phyloP scores from a whole-genome alignment of 2,888 invertebrate species.

The Baccha elongata region DNA sequence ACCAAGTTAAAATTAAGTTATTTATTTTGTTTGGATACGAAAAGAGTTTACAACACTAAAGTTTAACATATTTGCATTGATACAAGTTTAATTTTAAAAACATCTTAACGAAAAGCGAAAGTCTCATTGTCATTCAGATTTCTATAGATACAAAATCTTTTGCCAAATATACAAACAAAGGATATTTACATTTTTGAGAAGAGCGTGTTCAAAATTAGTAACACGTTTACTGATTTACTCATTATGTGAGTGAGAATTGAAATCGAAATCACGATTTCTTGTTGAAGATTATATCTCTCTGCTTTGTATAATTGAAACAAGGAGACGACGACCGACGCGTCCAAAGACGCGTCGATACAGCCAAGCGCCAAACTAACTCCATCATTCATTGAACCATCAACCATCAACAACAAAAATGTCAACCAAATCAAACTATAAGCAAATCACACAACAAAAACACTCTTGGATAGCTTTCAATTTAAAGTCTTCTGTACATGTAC shows the following conservation, averaged over 20 bases:
- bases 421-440: slow-evolving; percentile 11
- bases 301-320: too few species aligned
- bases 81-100: too few species aligned
- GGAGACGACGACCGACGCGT: neutral
- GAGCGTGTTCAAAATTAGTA: neutral
- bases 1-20: too few species aligned
- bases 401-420: slow-evolving; percentile 40
- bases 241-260: slow-evolving; percentile 40
- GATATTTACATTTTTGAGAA: slow-evolving; percentile 9
- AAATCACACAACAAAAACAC: slow-evolving; percentile 21
- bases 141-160: too few species aligned
- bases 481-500: neutral
- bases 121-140: neutral
- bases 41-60: too few species aligned
- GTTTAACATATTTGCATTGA: neutral
- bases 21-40: too few species aligned
- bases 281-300: neutral
- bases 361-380: slow-evolving; percentile 16
- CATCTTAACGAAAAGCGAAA: slow-evolving; percentile 15
- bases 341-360: neutral
- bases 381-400: slow-evolving; percentile 61
- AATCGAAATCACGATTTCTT: slow-evolving; percentile 61
- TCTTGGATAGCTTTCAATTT: slow-evolving; percentile 21
- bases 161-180: too few species aligned
- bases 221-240: neutral